A percentile compares a stretch with the other conserved stretches of the same genome.
Evolutionary conservation across 1,140 invertebrate genomes (phyloP).

Genomic region (Drosophila teissieri): DNA sequence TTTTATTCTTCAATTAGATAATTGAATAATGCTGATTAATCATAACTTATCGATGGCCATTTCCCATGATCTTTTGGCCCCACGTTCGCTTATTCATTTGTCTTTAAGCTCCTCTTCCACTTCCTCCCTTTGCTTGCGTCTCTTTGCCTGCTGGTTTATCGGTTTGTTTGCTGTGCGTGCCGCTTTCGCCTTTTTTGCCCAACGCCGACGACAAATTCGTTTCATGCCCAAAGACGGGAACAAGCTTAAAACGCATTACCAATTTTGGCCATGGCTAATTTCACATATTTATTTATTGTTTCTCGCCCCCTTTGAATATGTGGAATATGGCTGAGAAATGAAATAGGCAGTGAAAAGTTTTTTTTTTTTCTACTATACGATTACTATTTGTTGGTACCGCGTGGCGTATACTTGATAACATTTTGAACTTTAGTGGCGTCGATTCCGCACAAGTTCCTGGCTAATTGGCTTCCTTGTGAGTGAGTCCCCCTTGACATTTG

Average conservation of each 20-base stretch:
- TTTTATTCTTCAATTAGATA: constrained; percentile 15
- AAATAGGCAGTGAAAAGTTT: constrained; percentile 11
- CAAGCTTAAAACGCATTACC: constrained; percentile 77
- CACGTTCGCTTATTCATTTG: constrained; percentile 8
- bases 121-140: constrained; percentile 5
- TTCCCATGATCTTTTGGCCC: constrained; percentile 10
- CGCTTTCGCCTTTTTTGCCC: constrained; percentile 59
- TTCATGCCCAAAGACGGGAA: constrained; percentile 71
- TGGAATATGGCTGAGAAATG: background rate
- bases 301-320: constrained; percentile 13
- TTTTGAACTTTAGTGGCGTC: background rate
- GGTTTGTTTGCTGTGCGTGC: constrained; percentile 43
- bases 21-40: constrained; percentile 9
- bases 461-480: constrained; percentile 10
- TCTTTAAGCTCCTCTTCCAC: constrained; percentile 18
- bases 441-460: background rate
- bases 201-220: constrained; percentile 71
- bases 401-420: constrained; percentile 37
- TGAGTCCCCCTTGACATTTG: constrained; percentile 7
- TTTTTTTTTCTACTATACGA: no score
- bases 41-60: constrained; percentile 9
- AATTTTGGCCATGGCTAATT: constrained; percentile 77
- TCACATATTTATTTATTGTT: constrained; percentile 52
- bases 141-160: constrained; percentile 17
- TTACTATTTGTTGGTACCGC: background rate